Evolutionary conservation across 2,113 vertebrate genomes (phyloP).

Genomic region (Pseudonaja textilis): DNA sequence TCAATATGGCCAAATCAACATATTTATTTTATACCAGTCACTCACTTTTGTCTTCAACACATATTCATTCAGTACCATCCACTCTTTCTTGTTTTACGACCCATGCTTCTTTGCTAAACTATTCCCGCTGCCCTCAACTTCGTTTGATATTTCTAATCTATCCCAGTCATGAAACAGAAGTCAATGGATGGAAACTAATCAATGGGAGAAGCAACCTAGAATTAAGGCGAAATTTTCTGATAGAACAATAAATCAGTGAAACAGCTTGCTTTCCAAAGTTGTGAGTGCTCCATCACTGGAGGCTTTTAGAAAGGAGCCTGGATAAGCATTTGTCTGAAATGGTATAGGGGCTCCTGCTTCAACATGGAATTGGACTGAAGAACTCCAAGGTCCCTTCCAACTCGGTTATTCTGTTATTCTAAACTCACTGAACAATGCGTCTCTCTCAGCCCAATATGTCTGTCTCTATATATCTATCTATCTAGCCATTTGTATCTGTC

Average conservation of each 20-base stretch:
- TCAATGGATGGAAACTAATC: background rate
- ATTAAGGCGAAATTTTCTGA: background rate
- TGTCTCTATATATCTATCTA: background rate
- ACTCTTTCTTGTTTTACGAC: background rate
- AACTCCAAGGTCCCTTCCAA: too few relatives aligned
- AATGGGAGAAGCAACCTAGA: background rate
- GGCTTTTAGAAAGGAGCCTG: background rate
- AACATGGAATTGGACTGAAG: too few relatives aligned
- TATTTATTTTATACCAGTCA: background rate
- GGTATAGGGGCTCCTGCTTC: background rate
- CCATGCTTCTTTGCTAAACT: background rate
- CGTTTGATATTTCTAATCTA: background rate
- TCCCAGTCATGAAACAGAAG: background rate
- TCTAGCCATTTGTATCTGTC: background rate
- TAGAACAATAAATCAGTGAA: background rate
- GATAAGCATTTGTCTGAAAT: background rate
- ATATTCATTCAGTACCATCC: background rate
- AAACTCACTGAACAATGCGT: too few relatives aligned
- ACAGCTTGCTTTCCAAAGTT: background rate
- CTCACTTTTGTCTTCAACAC: background rate
- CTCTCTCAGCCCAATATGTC: background rate
- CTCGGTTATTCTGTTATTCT: too few relatives aligned
- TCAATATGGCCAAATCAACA: background rate
- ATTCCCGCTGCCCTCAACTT: background rate
- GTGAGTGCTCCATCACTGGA: background rate